Conservation (phyloP, 1,140 invertebrate species). For the Trissolcus basalis region DNA sequence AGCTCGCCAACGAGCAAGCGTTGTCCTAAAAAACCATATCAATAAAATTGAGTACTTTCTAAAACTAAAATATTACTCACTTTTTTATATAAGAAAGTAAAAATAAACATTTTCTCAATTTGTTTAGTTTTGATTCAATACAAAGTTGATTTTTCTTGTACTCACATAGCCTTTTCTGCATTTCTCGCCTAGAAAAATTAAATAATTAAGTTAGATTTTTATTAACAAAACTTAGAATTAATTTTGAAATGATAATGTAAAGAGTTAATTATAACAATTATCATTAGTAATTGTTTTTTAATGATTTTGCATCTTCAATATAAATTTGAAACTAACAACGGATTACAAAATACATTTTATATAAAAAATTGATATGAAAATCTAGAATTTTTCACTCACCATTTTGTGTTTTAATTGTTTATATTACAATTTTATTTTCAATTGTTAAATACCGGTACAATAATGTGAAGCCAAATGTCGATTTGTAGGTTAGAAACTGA, state of each 20-base stretch:
- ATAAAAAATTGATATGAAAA: not conserved
- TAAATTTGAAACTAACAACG: not conserved
- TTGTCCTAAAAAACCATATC: constrained; percentile 80
- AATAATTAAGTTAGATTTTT: constrained; percentile 4
- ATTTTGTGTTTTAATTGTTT: constrained; percentile 5
- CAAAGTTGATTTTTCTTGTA: too few species aligned
- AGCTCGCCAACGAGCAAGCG: constrained; percentile 94
- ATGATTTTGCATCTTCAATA: too few species aligned
- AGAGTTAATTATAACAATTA: not conserved
- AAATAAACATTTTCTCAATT: too few species aligned
- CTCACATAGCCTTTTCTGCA: constrained; percentile 91
- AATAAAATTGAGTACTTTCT: not conserved
- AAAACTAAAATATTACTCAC: too few species aligned
- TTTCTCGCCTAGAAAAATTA: constrained; percentile 81
- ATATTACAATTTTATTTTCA: not conserved
- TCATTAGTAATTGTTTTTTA: too few species aligned
- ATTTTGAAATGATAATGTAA: not conserved
- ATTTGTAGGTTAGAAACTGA: not conserved
- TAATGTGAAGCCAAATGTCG: too few species aligned
- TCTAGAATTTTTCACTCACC: constrained; percentile 7
- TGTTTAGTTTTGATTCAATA: too few species aligned
- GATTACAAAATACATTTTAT: too few species aligned
- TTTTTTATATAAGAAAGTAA: too few species aligned
- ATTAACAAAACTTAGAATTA: constrained; percentile 10
- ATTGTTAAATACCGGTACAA: not conserved